Evolutionary conservation across 2,888 invertebrate species (phyloP).

Genomic region (Diplolepis rosae): DNA sequence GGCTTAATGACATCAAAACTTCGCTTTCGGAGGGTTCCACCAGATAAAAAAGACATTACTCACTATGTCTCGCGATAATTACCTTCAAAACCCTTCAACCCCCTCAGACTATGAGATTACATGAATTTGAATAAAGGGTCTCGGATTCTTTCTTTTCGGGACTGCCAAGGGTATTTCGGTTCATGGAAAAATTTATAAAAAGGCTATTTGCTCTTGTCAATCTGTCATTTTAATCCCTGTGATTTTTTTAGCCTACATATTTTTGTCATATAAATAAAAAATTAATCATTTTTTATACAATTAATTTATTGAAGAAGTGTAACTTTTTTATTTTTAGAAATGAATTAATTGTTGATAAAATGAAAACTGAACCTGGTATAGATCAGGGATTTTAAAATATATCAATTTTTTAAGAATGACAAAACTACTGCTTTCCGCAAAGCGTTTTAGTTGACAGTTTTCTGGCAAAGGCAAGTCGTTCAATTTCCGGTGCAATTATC

Average conservation of each 20-base stretch:
- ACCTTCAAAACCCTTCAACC: slow-evolving; percentile 53
- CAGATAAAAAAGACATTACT: slow-evolving; percentile 72
- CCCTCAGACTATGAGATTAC: slow-evolving; percentile 48
- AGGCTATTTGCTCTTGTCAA: neutral
- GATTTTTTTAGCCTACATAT: neutral
- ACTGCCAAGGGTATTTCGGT: neutral
- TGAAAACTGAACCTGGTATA: no score
- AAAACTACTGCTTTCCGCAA: slow-evolving; percentile 41
- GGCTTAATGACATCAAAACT: slow-evolving; percentile 62
- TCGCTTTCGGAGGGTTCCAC: slow-evolving; percentile 49
- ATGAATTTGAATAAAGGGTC: slow-evolving; percentile 45
- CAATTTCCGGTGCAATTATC: slow-evolving; percentile 28
- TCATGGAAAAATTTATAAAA: neutral
- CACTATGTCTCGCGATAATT: slow-evolving; percentile 67
- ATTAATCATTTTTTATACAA: no score
- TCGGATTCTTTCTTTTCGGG: slow-evolving; percentile 15
- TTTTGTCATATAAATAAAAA: no score
- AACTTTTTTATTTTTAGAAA: no score
- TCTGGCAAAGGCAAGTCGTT: slow-evolving; percentile 31
- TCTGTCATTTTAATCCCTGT: slow-evolving; percentile 2
- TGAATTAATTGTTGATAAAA: no score
- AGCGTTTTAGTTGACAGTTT: slow-evolving; percentile 31
- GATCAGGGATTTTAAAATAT: no score
- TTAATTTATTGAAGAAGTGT: no score
- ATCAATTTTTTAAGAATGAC: no score